These are phyloP conservation scores for Pomacea canaliculata DNA, from an alignment of 2,888 invertebrate genomes.

Conservation along the genomic window DNA sequence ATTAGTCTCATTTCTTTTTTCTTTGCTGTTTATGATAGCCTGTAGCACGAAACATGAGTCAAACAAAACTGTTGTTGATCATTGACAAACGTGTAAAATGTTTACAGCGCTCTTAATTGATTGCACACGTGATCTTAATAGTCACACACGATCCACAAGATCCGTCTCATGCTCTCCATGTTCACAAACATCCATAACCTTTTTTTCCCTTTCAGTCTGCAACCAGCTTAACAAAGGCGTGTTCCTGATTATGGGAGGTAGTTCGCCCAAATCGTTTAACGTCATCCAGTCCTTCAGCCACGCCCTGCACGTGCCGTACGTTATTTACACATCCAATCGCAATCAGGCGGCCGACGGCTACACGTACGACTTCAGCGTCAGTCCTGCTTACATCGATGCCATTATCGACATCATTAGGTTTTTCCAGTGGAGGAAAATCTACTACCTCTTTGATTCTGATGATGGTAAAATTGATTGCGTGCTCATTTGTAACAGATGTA, in stretches of 20 bases:
- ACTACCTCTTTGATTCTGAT: constrained; percentile 91
- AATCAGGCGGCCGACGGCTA: constrained; percentile 46
- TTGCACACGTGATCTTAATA: too few species aligned
- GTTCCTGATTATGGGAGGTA: constrained; percentile 58
- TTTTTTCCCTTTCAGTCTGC: constrained; percentile 52
- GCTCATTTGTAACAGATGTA: background rate
- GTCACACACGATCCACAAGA: too few species aligned
- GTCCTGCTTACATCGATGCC: constrained; percentile 95
- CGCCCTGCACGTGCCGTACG: constrained; percentile 59
- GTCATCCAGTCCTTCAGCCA: constrained; percentile 61
- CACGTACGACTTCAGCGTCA: constrained; percentile 75
- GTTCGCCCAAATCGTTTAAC: constrained; percentile 51
- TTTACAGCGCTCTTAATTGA: too few species aligned
- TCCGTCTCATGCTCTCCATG: too few species aligned
- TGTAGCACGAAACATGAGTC: too few species aligned
- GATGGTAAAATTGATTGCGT: constrained; percentile 77
- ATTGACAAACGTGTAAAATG: too few species aligned
- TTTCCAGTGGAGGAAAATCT: constrained; percentile 90
- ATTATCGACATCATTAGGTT: constrained; percentile 93
- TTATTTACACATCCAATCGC: constrained; percentile 52
- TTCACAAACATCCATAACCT: background rate
- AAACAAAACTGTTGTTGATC: too few species aligned
- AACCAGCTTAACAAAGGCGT: constrained; percentile 51
- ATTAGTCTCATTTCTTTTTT: too few species aligned
- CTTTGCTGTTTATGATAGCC: too few species aligned